Evolutionary conservation across 2,113 vertebrate species (phyloP), one percentile per base, ranked within the genome.

Genomic region (Rhombomys opimus): DNA sequence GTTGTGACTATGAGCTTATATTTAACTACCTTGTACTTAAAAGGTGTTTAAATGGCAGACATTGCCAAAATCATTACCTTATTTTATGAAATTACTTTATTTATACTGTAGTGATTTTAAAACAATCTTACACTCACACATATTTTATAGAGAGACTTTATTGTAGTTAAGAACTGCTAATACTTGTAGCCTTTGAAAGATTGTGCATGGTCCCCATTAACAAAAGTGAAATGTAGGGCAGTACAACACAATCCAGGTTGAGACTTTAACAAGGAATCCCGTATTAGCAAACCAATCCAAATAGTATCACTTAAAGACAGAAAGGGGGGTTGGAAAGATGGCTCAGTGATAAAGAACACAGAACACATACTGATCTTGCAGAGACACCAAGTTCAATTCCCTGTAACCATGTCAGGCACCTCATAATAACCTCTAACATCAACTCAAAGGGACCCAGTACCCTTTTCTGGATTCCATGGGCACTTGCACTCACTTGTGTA

Each of bases 71-170:
- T 75, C 50, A 92, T 59, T 89, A 75, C 32, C 88, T 32, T 91
- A 67, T 23, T 81, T 59, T 38, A 65, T n/a, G 90, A 38, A 35
- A 46, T 5, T 81, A 77, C 46, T 95, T 72, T 75, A 46, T n/a
- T 95, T 57, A 67, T 65, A 86, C 17, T 78, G 35, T 3, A 94
- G 65, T 89, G 88, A 86, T 35, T 81, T 65, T 93, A 93, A 87
- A 4, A 7, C 7, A 67, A 38, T 84, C 50, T 63, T 85, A 84
- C 27, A 59, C 76, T 10, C 15, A 89, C 15, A 96, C 2, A 54
- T 75, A 95, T 59, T 75, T 52, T 68, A 70, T 2, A 90, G 41
- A 85, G 32, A 82, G 22, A 4, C 30, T 57, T 91, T 82, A 35
- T 15, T 87, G 9, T 90, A 93, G 73, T 52, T 68, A 89, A 78